Evolutionary conservation across 1,140 invertebrate species (phyloP), one percentile per base, ranked within the genome.

Genomic region (Sweltsa coloradensis): DNA sequence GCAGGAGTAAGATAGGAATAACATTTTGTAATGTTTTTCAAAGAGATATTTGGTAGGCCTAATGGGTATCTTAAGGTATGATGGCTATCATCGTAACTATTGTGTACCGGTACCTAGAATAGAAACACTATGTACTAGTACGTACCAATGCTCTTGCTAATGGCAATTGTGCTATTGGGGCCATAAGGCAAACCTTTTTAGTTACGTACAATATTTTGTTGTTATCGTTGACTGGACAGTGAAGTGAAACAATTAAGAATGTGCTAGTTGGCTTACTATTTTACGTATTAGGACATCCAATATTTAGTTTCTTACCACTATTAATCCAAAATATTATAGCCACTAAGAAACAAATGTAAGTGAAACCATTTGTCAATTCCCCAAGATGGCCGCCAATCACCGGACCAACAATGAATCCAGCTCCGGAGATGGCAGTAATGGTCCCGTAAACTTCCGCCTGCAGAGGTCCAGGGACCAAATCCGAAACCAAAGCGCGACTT

Each of bases 331-430:
- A 79, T 25, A 68, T 58, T 45, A 53, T 48, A 36, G 51, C 62
- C 50, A 66, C 69, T 18, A 71, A 49, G n/a, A 59, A 52, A 44
- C 70, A 71, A 23, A 74, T 59, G 27, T 67, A 65, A 26, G 51
- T 59, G 57, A 79, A 79, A 36, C 75, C 77, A 64, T 70, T 59
- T 31, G 67, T 57, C n/a, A 76, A 63, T 60, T 81, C 77, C 9
- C 67, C 67, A 47, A 83, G 60, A 59, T 81, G 74, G 5, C 80
- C 80, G 18, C 81, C 79, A 37, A 83, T 64, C 19, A 76, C 59
- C n/a, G 81, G 81, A 2, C 81, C 80, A 6, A 82, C 42, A 39
- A 81, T 78, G 47, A 84, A 83, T 9, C 79, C 79, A n/a, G 76
- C 61, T 50, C 73, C 75, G 34, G 76, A 76, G 45, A 76, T 69